Base-by-base conservation (phyloP, 2,113 vertebrate genomes). In the Podiceps cristatus region DNA sequence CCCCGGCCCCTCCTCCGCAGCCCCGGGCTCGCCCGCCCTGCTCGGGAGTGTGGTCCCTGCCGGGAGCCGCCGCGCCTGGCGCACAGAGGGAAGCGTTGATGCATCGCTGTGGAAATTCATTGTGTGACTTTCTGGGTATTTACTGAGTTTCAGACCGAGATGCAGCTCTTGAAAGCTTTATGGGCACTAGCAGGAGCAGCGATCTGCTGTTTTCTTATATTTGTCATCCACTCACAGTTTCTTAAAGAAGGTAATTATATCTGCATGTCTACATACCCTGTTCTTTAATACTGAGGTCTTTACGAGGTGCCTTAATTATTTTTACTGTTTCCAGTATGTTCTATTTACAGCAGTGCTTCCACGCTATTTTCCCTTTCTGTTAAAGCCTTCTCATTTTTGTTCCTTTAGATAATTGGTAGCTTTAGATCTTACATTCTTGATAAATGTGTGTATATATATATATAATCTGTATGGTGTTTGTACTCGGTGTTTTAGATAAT, bases 81-180 rank as follows among this genome's bases (percentile, higher is more conserved):
- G 96, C 90, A 91, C 96, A 17, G 91, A 92, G 98, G 96, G 97
- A 96, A 96, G 86, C 98, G 97, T 98, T 97, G 98, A 98, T 98
- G 98, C 98, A 97, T 98, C 97, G 98, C 98, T 97, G 88, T 96
- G 98, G 96, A 98, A 97, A 98, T 97, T 88, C 78, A 98, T 98
- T 96, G 98, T 98, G 97, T 98, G 97, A 98, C 97, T 98, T 97
- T 98, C 97, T 98, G 98, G 98, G 97, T 97, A 98, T 98, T 98
- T 98, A 98, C 98, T 98, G 98, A 96, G 97, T 98, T 98, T 98
- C 97, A 95, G 98, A 98, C 98, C 99, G 99, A 98, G 98, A 99
- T 99, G 99, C 99, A 99, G 99, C 99, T 99, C 98, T 98, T 99
- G 98, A 98, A 99, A 98, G 99, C 99, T 97, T 98, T 99, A 98